Base-by-base conservation (phyloP, 2,113 vertebrate species). In the Epinephelus moara region DNA sequence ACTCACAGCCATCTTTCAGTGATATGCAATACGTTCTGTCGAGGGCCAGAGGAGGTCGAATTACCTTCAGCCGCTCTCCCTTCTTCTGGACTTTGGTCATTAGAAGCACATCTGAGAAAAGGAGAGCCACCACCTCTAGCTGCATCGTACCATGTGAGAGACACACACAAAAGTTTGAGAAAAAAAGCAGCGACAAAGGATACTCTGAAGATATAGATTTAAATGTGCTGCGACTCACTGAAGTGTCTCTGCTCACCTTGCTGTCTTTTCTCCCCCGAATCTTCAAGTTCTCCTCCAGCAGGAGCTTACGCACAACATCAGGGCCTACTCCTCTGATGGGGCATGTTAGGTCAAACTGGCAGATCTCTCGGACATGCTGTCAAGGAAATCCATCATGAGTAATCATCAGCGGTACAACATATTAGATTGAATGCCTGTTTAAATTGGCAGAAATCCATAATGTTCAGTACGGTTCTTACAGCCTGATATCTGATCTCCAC, bases 71-170 rank as follows among this genome's bases (percentile, higher is more conserved):
- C 53, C 89, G 93, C 75, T 96, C 96, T 0, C 85, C 89, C 91
- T 94, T 97, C 88, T 96, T 97, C n/a, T 94, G 96, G 27, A 88
- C 85, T 93, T 97, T 97, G 70, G 96, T 96, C 78, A 97, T 82
- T 53, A 97, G 93, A 40, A 97, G 91, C 21, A 96, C 93, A 6
- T 97, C 97, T 1, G 96, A 95, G 93, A 97, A 97, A 40, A 97
- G 95, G 70, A 97, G 94, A 60, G 95, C 93, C 85, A 96, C 88
- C 47, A 95, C 93, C 3, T 97, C 96, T 87, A 95, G 76, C 96
- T 97, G 85, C 19, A 76, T 37, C 13, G 63, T 2, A 30, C 0
- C 45, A 74, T 9, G 75, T 23, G 9, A 0, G 13, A 79, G 30
- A 70, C 52, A 73, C 2, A 74, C 0, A 2, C 77, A 1, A 40